phyloP scores from a whole-genome alignment of 2,888 invertebrate genomes.

The Bembecia ichneumoniformis region DNA sequence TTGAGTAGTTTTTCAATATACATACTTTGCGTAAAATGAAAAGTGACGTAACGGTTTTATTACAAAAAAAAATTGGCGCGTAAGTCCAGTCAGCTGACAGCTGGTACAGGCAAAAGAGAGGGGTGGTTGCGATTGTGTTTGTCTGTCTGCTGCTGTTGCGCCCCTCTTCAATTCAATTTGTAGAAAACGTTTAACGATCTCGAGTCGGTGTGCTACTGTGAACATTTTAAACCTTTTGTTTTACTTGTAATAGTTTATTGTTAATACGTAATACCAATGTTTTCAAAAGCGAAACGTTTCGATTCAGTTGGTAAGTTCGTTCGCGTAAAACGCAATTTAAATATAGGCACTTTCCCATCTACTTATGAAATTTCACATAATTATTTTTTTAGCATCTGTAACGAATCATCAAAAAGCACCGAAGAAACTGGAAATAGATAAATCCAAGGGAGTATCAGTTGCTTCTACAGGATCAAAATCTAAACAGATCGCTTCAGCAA shows the following conservation, averaged over 20 bases:
- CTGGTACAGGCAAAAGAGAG: no score
- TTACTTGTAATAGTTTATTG: not conserved
- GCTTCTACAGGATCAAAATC: constrained; percentile 20
- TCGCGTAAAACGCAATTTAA: not conserved
- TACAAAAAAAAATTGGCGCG: no score
- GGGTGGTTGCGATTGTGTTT: no score
- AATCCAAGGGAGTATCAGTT: constrained; percentile 14
- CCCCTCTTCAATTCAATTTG: no score
- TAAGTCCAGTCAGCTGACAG: no score
- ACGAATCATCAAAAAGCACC: constrained; percentile 25
- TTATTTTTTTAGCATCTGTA: not conserved
- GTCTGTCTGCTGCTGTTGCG: no score
- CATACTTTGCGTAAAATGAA: no score
- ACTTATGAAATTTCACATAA: not conserved
- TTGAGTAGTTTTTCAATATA: no score
- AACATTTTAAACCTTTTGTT: not conserved
- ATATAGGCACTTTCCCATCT: not conserved
- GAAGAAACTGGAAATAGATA: constrained; percentile 31
- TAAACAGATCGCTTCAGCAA: not conserved
- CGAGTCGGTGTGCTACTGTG: not conserved
- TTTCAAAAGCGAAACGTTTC: constrained; percentile 63
- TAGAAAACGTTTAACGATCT: not conserved
- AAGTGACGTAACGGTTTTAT: no score
- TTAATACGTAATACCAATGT: constrained; percentile 31
- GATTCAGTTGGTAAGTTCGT: constrained; percentile 45